phyloP scores from a whole-genome alignment of 2,888 invertebrate genomes.

The Patella depressa region DNA sequence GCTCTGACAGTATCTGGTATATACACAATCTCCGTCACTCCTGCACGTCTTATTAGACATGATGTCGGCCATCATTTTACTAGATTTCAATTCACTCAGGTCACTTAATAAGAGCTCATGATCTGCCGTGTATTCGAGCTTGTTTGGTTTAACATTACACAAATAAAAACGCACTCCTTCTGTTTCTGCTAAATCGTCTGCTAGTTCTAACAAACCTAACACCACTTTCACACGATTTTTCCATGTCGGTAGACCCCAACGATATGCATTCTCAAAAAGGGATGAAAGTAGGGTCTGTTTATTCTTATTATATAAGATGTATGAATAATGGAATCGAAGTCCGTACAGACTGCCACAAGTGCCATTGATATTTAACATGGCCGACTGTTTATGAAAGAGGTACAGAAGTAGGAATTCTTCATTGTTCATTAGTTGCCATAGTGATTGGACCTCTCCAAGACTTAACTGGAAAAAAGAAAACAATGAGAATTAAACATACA shows the following conservation, averaged over 20 bases:
- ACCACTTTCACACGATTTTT: conserved; percentile 3
- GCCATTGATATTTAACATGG: conserved; percentile 5
- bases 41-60: background rate
- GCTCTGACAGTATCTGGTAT: background rate
- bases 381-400: background rate
- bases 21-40: background rate
- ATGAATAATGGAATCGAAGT: background rate
- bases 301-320: background rate
- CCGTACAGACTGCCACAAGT: conserved; percentile 4
- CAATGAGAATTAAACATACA: too few species aligned
- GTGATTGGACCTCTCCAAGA: background rate
- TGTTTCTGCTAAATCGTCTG: conserved; percentile 1
- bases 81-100: background rate
- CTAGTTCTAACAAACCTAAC: conserved; percentile 11
- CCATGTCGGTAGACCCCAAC: background rate
- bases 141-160: background rate
- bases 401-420: background rate
- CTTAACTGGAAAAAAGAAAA: background rate
- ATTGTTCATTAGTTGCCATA: conserved; percentile 3
- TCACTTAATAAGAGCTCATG: background rate
- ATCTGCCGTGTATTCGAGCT: background rate
- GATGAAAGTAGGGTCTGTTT: background rate
- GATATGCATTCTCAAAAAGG: background rate
- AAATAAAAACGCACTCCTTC: conserved; percentile 4
- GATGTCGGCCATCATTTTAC: background rate